Evolutionary conservation across 2,113 vertebrate species (phyloP).

Genomic region (Jacana jacana): DNA sequence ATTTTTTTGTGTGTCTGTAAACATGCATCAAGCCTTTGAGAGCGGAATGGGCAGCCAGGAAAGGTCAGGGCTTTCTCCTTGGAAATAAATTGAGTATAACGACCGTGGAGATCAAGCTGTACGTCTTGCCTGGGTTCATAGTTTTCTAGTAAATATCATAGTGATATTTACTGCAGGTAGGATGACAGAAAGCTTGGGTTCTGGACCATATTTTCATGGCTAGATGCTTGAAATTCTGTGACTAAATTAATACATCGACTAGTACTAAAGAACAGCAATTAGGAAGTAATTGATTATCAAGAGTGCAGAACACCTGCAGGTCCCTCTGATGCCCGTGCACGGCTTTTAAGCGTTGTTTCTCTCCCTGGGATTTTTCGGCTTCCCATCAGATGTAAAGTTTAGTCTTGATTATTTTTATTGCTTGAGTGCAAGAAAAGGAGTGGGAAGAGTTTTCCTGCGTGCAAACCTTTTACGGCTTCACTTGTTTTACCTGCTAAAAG

Average conservation of each 20-base stretch:
- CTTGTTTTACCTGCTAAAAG: background rate
- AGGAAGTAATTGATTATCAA: background rate
- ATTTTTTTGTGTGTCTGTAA: background rate
- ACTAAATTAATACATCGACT: background rate
- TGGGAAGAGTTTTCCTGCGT: background rate
- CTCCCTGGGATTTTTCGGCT: background rate
- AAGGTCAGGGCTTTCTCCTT: background rate
- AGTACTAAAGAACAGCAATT: background rate
- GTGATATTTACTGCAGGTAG: background rate
- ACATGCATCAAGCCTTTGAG: background rate
- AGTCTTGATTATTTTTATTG: background rate
- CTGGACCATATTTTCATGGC: background rate
- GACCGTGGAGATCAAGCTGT: background rate
- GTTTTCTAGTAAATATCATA: background rate
- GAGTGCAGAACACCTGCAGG: background rate
- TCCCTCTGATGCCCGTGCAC: background rate
- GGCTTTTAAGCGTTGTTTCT: background rate
- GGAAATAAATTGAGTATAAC: background rate
- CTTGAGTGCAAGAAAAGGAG: background rate
- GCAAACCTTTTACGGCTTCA: background rate
- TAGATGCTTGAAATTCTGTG: background rate
- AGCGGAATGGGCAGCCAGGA: background rate
- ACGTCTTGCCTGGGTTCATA: background rate
- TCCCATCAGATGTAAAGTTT: background rate
- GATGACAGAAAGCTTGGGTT: background rate